Conservation (phyloP, 2,113 vertebrate genomes). For the Dromas ardeola region DNA sequence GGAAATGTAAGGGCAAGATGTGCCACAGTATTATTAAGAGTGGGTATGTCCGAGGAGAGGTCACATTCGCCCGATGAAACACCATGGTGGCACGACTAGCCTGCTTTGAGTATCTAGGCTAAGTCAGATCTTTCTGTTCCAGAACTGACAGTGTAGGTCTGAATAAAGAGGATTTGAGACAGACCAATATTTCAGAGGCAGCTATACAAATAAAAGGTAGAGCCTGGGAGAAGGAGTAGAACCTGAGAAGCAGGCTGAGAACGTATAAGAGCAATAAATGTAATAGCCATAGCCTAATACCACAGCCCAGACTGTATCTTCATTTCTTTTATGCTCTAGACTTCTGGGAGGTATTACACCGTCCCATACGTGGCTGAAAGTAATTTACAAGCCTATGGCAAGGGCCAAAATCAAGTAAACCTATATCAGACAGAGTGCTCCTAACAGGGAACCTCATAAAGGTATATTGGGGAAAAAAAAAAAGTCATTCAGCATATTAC, state of each 20-base stretch:
- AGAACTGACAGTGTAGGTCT: accelerated
- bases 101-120: not conserved
- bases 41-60: not conserved
- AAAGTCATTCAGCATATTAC: slow-evolving; percentile 2
- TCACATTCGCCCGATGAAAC: accelerated
- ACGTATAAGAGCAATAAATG: not conserved
- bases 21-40: not conserved
- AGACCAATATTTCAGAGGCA: not conserved
- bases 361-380: not conserved
- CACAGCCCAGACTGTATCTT: not conserved
- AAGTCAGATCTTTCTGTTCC: not conserved
- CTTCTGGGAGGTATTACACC: slow-evolving; percentile 64
- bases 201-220: not conserved
- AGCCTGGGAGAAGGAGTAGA: not conserved
- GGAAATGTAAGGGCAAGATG: not conserved
- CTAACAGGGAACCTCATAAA: slow-evolving; percentile 61
- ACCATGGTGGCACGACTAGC: not conserved
- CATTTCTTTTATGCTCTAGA: slow-evolving; percentile 1
- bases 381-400: slow-evolving; percentile 39
- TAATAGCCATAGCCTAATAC: not conserved
- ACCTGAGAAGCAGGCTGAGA: not conserved
- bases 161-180: not conserved
- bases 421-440: slow-evolving; percentile 31
- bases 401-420: slow-evolving; percentile 55
- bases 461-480: not conserved